A percentile compares a stretch with the other conserved stretches of the same genome.
These are phyloP conservation scores for Ganaspis sp. DNA, from an alignment of 1,140 invertebrate species.

Conservation along the genomic window DNA sequence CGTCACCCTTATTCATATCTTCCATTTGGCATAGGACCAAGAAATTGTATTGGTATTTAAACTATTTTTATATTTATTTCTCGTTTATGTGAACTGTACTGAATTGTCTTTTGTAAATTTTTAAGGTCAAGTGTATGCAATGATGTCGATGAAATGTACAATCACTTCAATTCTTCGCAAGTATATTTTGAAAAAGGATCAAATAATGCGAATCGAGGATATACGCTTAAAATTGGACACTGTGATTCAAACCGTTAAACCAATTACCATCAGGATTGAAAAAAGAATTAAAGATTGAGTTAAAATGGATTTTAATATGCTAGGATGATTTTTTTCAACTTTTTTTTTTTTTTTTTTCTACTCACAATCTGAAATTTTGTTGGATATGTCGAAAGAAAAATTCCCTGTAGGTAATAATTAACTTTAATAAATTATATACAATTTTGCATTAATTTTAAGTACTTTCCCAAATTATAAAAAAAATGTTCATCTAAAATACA, in stretches of 20 bases:
- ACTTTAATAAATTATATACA: no score
- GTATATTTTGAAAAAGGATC: slow-evolving; percentile 2
- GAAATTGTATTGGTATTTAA: slow-evolving; percentile 77
- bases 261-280: background rate
- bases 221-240: background rate
- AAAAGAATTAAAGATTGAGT: background rate
- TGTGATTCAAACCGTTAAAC: background rate
- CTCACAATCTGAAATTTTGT: no score
- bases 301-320: no score
- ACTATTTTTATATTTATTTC: background rate
- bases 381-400: no score
- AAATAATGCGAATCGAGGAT: background rate
- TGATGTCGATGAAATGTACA: background rate
- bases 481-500: no score
- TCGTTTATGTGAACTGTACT: background rate
- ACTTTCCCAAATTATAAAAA: no score
- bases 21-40: slow-evolving; percentile 78
- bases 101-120: background rate
- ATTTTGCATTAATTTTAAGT: no score
- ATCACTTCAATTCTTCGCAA: background rate
- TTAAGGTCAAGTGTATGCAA: background rate
- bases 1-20: slow-evolving; percentile 72
- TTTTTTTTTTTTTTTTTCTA: no score
- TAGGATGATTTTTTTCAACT: no score
- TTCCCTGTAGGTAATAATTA: no score